A percentile compares a stretch with the other conserved stretches of the same genome.
Conservation (phyloP, 1,140 invertebrate genomes). For the Cyphomyrmex costatus region DNA sequence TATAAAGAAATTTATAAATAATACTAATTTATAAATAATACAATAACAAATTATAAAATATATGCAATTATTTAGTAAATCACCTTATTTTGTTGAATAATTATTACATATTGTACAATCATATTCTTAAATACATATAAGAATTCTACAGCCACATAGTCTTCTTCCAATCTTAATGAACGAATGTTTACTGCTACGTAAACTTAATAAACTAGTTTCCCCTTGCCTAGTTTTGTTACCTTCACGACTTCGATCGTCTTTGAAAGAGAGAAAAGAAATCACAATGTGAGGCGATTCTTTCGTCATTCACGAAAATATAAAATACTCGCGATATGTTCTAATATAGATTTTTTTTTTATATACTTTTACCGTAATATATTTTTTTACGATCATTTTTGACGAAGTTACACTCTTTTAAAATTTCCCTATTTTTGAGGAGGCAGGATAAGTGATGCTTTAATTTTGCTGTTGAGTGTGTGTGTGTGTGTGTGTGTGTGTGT, state of each 20-base stretch:
- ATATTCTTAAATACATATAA: not conserved
- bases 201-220: constrained; percentile 76
- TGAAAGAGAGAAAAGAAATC: constrained; percentile 10
- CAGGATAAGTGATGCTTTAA: too few species aligned
- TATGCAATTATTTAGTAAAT: not conserved
- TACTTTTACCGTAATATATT: too few species aligned
- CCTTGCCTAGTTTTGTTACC: constrained; percentile 9
- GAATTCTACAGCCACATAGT: not conserved
- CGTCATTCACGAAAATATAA: not conserved
- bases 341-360: too few species aligned
- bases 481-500: too few species aligned
- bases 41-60: not conserved
- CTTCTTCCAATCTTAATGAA: constrained; percentile 60
- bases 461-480: too few species aligned
- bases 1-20: constrained; percentile 1
- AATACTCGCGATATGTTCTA: not conserved
- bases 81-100: not conserved
- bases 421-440: too few species aligned
- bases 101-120: too few species aligned
- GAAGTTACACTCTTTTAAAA: too few species aligned
- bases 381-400: too few species aligned
- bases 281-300: not conserved
- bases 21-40: not conserved
- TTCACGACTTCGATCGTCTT: constrained; percentile 56
- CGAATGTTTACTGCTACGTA: constrained; percentile 74